These are phyloP conservation scores for Tridacna crocea DNA, from an alignment of 2,888 invertebrate genomes.

Conservation along the genomic window DNA sequence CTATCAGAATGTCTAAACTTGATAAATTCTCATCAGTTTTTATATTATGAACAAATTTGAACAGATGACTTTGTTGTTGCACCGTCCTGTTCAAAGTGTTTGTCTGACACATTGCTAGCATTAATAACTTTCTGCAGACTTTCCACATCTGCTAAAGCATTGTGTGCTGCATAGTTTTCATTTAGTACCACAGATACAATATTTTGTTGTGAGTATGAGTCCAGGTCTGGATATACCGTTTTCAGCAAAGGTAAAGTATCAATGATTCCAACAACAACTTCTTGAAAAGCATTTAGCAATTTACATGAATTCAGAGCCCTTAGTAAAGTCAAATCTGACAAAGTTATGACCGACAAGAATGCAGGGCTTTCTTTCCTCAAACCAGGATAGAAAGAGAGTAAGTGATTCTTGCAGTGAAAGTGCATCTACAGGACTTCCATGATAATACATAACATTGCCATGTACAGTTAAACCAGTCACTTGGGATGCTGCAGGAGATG, in stretches of 20 bases:
- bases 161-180: constrained; percentile 31
- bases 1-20: background rate
- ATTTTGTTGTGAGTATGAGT: constrained; percentile 31
- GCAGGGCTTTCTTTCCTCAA: constrained; percentile 9
- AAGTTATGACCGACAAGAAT: constrained; percentile 44
- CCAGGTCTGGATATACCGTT: constrained; percentile 22
- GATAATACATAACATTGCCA: background rate
- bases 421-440: constrained; percentile 14
- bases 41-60: background rate
- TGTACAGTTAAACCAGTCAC: constrained; percentile 9
- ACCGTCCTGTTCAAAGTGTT: background rate
- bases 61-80: background rate
- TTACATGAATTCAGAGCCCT: constrained; percentile 8
- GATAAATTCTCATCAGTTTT: background rate
- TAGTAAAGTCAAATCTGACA: constrained; percentile 32
- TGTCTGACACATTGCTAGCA: background rate
- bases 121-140: constrained; percentile 25
- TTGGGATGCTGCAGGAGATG: constrained; percentile 26
- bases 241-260: constrained; percentile 34
- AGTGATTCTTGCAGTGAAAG: constrained; percentile 9
- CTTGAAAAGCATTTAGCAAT: constrained; percentile 11
- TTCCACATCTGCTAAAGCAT: constrained; percentile 38
- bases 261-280: constrained; percentile 19
- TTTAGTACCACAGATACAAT: constrained; percentile 16
- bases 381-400: constrained; percentile 16